Evolutionary conservation across 2,797 vertebrate genomes (phyloP).

Genomic region (Malurus leucopterus): DNA sequence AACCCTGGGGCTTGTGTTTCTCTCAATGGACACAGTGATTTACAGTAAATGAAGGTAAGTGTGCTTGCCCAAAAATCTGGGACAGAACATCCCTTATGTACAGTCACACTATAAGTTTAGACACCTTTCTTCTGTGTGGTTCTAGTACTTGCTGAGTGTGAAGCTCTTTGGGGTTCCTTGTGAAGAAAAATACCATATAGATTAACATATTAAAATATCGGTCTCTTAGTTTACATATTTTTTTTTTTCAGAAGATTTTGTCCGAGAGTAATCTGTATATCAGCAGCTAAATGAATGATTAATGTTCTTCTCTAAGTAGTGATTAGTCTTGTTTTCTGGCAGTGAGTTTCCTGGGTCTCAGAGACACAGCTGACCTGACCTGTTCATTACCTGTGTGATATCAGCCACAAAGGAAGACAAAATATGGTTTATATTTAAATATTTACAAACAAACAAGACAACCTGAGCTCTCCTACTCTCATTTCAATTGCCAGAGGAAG

Average conservation of each 20-base stretch:
- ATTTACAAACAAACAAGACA: neutral
- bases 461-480: neutral
- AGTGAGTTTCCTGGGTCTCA: neutral
- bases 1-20: neutral
- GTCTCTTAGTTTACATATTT: neutral
- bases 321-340: neutral
- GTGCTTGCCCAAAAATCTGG: neutral
- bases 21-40: neutral
- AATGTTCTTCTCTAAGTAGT: neutral
- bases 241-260: neutral
- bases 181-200: neutral
- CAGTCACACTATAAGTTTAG: neutral
- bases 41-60: neutral
- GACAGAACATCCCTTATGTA: neutral
- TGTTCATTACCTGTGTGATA: neutral
- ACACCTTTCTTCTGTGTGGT: rapidly evolving
- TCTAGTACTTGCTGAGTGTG: neutral
- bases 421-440: neutral
- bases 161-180: neutral
- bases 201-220: neutral
- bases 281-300: neutral
- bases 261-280: neutral
- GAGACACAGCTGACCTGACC: neutral
- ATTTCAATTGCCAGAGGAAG: neutral
- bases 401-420: neutral